Evolutionary conservation across 2,888 invertebrate genomes (phyloP).

Genomic region (Andrena minutula): DNA sequence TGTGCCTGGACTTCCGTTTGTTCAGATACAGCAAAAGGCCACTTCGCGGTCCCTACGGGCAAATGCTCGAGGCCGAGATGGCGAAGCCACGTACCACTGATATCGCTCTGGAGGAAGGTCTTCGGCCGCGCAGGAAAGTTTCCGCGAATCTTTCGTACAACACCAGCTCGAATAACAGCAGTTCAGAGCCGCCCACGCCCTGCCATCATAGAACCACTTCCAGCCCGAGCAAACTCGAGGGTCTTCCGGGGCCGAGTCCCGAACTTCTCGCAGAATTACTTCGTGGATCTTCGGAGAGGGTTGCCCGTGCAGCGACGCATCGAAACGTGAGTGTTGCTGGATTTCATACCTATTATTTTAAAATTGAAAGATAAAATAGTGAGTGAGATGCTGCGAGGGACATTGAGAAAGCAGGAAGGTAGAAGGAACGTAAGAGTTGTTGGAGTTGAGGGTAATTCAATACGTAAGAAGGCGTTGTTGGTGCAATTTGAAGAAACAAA

Average conservation of each 20-base stretch:
- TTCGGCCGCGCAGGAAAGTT: constrained; percentile 87
- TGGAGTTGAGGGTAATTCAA: background rate
- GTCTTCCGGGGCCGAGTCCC: constrained; percentile 87
- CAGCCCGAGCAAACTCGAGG: constrained; percentile 92
- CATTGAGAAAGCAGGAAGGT: background rate
- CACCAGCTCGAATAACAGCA: constrained; percentile 74
- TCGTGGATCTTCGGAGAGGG: constrained; percentile 92
- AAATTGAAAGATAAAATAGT: background rate
- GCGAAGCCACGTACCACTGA: constrained; percentile 88
- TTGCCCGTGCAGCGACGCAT: constrained; percentile 85
- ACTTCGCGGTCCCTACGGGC: constrained; percentile 91
- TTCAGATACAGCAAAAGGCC: constrained; percentile 91
- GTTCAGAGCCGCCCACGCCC: constrained; percentile 86
- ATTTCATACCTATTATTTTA: constrained; percentile 29
- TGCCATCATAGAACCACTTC: constrained; percentile 92
- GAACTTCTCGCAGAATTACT: constrained; percentile 92
- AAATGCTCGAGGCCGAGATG: constrained; percentile 93
- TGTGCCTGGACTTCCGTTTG: background rate
- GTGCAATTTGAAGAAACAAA: background rate
- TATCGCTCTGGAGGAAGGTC: constrained; percentile 77
- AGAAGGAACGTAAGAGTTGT: background rate
- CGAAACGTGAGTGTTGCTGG: constrained; percentile 79
- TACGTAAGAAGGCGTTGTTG: no score
- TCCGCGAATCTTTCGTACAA: constrained; percentile 87
- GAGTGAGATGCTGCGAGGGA: background rate